phyloP scores from a whole-genome alignment of 2,113 vertebrate genomes.

The Notothenia rossii region DNA sequence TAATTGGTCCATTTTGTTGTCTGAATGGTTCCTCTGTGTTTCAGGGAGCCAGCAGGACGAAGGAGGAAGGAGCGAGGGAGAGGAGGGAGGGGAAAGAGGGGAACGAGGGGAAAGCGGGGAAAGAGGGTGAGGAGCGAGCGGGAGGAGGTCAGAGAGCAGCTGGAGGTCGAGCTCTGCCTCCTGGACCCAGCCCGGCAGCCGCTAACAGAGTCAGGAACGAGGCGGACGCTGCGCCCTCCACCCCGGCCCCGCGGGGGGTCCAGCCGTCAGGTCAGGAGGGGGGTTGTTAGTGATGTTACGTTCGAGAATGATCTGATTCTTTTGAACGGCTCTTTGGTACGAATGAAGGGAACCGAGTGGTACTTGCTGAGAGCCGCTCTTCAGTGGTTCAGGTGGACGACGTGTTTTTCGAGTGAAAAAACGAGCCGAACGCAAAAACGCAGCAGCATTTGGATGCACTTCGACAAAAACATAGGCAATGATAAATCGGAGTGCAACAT shows the following conservation, averaged over 20 bases:
- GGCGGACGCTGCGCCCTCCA: conserved; percentile 90
- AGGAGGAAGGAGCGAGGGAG: conserved; percentile 94
- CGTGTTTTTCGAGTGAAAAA: no score
- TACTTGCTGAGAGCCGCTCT: no score
- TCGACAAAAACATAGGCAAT: no score
- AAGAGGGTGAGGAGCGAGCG: conserved; percentile 93
- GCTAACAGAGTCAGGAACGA: conserved; percentile 93
- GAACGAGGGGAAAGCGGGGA: conserved; percentile 89
- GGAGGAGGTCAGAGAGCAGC: conserved; percentile 89
- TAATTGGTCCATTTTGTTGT: no score
- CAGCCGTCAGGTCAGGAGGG: conserved; percentile 84
- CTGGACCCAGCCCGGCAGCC: conserved; percentile 85
- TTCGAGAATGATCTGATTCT: no score
- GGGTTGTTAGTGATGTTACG: background rate
- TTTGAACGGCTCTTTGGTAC: no score
- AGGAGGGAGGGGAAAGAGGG: conserved; percentile 90
- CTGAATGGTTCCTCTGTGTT: background rate
- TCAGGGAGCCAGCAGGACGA: conserved; percentile 92
- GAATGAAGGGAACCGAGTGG: no score
- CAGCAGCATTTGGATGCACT: no score
- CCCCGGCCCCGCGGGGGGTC: conserved; percentile 88
- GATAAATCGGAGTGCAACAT: no score
- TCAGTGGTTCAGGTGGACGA: no score
- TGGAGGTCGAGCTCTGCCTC: conserved; percentile 82
- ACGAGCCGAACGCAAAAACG: no score